Evolutionary conservation across 1,140 invertebrate genomes (phyloP), one percentile per base, ranked within the genome.

Genomic region (Gonioctena quinquepunctata): DNA sequence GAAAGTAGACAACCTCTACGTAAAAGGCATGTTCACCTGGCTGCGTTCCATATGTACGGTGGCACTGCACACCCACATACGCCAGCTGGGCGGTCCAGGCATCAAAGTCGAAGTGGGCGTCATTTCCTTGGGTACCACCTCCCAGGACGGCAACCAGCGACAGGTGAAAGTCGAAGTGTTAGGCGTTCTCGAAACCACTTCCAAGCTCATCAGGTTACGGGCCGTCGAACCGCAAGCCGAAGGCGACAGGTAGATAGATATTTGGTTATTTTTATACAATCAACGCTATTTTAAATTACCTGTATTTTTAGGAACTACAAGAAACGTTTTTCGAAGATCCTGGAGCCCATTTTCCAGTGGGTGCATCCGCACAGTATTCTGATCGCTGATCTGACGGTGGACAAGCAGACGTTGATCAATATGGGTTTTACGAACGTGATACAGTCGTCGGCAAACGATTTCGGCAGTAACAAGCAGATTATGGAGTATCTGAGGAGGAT

Each of bases 141-240:
- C 92, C 1, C 91, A 93, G 70, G 93, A 94, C 82, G 93, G 93
- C 6, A 89, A 90, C 48, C 89, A 92, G 73, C 86, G 93, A 59
- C 92, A 95, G 81, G 92, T 95, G 0, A 94, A 95, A 83, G 93
- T 96, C 5, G 94, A 96, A 84, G 93, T 96, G 22, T 84, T 96
- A 5, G 94, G 94, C 13, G 89, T 95, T n/a, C 85, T 94, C 23
- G 93, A 96, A 83, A 87, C 90, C 48, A 83, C 88, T 21, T 88
- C 88, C n/a, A 93, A 93, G 75, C 84, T 90, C 77, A 86, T 95
- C 65, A 86, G 93, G 19, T 84, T 96, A 16, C 86, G 92, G 67
- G 93, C 94, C 0, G 91, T 94, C 1, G 94, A 95, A 76, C 93
- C 93, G 0, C 82, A 92, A 52, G 86, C 88, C 8, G 92, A 94